Percentiles rank a stretch among this genome's conserved stretches.
phyloP scores from a whole-genome alignment of 92 coral and sea anemone genomes.

The Heliopora coerulea region DNA sequence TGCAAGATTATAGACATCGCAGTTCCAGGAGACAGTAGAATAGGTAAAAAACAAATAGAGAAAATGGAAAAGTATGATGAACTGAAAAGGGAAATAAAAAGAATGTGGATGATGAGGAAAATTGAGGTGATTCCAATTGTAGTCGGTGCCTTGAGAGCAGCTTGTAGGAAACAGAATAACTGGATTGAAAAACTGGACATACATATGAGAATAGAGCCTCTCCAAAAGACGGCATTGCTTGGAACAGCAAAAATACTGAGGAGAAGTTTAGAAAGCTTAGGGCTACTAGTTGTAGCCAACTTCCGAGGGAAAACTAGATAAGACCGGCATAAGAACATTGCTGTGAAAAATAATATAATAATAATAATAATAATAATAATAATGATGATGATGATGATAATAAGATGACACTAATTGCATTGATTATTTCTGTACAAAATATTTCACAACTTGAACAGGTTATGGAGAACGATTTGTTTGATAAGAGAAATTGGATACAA shows the following conservation, averaged over 20 bases:
- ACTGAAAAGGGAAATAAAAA: slow-evolving; percentile 16
- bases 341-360: no score
- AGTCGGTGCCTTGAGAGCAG: slow-evolving; percentile 20
- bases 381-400: no score
- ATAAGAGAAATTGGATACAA: no score
- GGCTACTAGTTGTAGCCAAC: no score
- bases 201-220: slow-evolving; percentile 12
- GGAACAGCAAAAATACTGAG: slow-evolving; percentile 42
- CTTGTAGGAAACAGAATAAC: slow-evolving; percentile 4
- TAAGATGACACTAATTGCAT: no score
- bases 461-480: no score
- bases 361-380: no score
- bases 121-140: background rate
- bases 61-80: background rate
- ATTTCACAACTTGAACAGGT: no score
- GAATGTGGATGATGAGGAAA: slow-evolving; percentile 6
- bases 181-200: slow-evolving; percentile 25
- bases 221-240: slow-evolving; percentile 43
- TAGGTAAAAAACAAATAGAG: background rate
- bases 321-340: no score
- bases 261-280: slow-evolving; percentile 38
- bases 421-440: no score
- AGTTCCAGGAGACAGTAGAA: slow-evolving; percentile 20
- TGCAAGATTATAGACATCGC: slow-evolving; percentile 24
- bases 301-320: no score